phyloP scores from a whole-genome alignment of 2,888 invertebrate species.

The Pristionchus exspectatus region DNA sequence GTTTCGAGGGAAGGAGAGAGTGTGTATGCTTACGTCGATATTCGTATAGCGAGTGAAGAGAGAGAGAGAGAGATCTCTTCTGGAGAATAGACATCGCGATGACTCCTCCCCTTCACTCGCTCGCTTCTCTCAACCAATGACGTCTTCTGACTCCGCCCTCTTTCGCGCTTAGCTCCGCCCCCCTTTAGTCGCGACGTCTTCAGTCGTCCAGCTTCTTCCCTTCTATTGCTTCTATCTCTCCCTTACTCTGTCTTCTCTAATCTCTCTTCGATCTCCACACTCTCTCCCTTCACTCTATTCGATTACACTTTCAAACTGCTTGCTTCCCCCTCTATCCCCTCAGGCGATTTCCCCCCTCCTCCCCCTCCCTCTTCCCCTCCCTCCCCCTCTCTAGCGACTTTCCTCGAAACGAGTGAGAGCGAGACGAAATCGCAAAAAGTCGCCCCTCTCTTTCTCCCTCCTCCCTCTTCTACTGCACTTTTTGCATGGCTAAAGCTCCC shows the following conservation, averaged over 20 bases:
- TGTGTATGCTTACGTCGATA: slow-evolving; percentile 36
- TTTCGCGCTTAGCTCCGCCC: slow-evolving; percentile 33
- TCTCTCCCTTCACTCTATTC: neutral
- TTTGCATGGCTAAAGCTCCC: neutral
- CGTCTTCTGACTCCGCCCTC: slow-evolving; percentile 7
- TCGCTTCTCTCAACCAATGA: slow-evolving; percentile 36
- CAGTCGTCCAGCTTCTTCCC: neutral
- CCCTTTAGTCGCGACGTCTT: slow-evolving; percentile 2
- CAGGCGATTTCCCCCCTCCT: neutral
- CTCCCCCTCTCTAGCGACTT: neutral
- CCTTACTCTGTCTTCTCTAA: neutral
- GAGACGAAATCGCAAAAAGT: slow-evolving; percentile 13
- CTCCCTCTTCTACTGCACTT: slow-evolving; percentile 8
- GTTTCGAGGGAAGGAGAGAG: slow-evolving; percentile 39
- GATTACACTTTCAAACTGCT: slow-evolving; percentile 17
- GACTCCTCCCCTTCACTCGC: neutral
- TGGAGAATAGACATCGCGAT: neutral
- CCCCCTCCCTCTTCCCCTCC: neutral
- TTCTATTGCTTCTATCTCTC: neutral
- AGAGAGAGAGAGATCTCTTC: neutral
- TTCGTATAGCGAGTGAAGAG: slow-evolving; percentile 35
- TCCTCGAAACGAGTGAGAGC: slow-evolving; percentile 25
- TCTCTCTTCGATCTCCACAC: neutral
- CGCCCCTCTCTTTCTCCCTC: neutral
- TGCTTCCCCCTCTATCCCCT: neutral